Evolutionary conservation across 2,113 vertebrate species (phyloP).

Genomic region (Urocitellus parryii): DNA sequence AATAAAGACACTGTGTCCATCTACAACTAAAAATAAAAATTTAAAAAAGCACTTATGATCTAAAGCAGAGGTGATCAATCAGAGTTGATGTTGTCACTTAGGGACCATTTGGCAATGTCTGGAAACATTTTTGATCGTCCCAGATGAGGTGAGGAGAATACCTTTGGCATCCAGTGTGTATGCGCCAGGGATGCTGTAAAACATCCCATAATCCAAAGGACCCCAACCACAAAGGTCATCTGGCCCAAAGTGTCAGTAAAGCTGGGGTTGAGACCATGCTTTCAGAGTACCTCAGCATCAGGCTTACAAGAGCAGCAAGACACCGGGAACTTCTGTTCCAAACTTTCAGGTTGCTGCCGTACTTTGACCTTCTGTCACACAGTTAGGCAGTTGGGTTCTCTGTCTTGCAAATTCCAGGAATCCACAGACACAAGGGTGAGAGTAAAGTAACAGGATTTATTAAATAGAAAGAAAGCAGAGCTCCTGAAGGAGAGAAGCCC

Average conservation of each 20-base stretch:
- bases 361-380: too few relatives aligned
- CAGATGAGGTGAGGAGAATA: fast-evolving
- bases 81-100: not conserved
- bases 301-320: not conserved
- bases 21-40: too few relatives aligned
- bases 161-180: not conserved
- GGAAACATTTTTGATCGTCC: not conserved
- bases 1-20: too few relatives aligned
- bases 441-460: too few relatives aligned
- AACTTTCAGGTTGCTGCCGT: not conserved
- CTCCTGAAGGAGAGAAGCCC: too few relatives aligned
- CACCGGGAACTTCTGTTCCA: not conserved
- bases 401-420: too few relatives aligned
- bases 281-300: not conserved
- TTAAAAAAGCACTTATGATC: not conserved
- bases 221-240: not conserved
- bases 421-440: too few relatives aligned
- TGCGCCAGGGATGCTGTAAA: not conserved
- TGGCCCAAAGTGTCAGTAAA: not conserved
- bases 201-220: not conserved
- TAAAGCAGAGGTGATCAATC: not conserved
- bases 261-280: not conserved
- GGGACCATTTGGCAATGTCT: not conserved
- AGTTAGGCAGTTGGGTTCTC: too few relatives aligned
- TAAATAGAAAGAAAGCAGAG: too few relatives aligned